phyloP scores from a whole-genome alignment of 1,140 invertebrate species.

The Solen grandis region DNA sequence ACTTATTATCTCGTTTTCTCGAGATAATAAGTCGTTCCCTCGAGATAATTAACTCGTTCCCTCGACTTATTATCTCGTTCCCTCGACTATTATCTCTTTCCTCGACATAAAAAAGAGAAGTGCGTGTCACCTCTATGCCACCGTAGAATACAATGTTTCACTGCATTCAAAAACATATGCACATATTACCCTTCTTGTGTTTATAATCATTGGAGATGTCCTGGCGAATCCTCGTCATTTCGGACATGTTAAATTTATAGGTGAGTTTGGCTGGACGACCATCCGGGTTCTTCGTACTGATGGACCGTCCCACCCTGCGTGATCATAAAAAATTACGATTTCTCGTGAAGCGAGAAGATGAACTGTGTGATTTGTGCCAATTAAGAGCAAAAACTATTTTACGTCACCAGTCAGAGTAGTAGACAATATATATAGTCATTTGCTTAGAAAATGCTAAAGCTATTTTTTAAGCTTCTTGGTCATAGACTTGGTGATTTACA shows the following conservation, averaged over 20 bases:
- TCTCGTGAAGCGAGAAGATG: not conserved
- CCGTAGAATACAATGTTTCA: too few relatives aligned
- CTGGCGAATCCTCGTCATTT: constrained; percentile 46
- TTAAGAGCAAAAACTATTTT: not conserved
- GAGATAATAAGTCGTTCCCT: too few relatives aligned
- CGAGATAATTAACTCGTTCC: too few relatives aligned
- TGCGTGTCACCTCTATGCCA: too few relatives aligned
- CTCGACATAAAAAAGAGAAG: too few relatives aligned
- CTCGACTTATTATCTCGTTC: too few relatives aligned
- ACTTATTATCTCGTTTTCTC: too few relatives aligned
- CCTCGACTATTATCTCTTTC: too few relatives aligned
- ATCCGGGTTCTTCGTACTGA: constrained; percentile 47
- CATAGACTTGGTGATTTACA: too few relatives aligned
- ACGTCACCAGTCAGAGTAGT: not conserved
- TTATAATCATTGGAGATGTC: constrained; percentile 46
- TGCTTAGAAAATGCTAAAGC: not conserved
- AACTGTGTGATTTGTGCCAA: not conserved
- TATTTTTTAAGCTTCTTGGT: too few relatives aligned
- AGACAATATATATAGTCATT: not conserved
- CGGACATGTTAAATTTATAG: constrained; percentile 34
- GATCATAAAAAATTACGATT: not conserved
- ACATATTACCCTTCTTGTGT: constrained; percentile 39
- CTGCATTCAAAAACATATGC: too few relatives aligned
- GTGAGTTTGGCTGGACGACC: constrained; percentile 31
- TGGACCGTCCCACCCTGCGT: constrained; percentile 29